Conservation (phyloP, 2,797 vertebrate species). For the Sebastes minor region DNA sequence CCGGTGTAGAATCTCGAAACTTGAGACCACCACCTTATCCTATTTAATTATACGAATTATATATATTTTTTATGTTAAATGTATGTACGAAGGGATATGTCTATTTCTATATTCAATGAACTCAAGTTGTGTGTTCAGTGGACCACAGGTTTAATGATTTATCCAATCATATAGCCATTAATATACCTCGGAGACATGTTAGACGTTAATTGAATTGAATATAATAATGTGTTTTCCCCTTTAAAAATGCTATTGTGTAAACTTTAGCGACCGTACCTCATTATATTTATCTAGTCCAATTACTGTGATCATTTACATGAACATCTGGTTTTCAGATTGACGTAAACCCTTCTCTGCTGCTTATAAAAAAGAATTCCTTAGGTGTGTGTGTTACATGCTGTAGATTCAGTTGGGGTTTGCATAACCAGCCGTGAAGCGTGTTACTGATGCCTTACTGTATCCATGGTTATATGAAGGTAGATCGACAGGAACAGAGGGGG, state of each 20-base stretch:
- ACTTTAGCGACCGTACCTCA: constrained; percentile 6
- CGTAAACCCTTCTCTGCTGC: constrained; percentile 12
- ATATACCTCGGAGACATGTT: constrained; percentile 34
- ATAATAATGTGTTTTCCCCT: neutral
- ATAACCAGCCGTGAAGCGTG: constrained; percentile 36
- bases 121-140: neutral
- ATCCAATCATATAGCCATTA: constrained; percentile 45
- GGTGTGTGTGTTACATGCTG: constrained; percentile 14
- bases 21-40: constrained; percentile 32
- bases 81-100: constrained; percentile 14
- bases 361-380: neutral
- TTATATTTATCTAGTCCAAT: neutral
- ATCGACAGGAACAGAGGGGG: constrained; percentile 13
- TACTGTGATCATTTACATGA: neutral
- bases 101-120: constrained; percentile 15
- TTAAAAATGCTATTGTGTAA: neutral
- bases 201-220: neutral
- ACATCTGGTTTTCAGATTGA: constrained; percentile 4
- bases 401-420: constrained; percentile 42
- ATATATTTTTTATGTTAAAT: constrained; percentile 38
- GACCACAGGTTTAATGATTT: constrained; percentile 11
- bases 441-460: constrained; percentile 73
- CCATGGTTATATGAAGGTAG: constrained; percentile 48
- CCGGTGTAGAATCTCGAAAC: constrained; percentile 29
- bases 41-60: constrained; percentile 8